These are phyloP conservation scores for Artemisiospiza belli DNA, from an alignment of 2,113 vertebrate species.

Conservation along the genomic window DNA sequence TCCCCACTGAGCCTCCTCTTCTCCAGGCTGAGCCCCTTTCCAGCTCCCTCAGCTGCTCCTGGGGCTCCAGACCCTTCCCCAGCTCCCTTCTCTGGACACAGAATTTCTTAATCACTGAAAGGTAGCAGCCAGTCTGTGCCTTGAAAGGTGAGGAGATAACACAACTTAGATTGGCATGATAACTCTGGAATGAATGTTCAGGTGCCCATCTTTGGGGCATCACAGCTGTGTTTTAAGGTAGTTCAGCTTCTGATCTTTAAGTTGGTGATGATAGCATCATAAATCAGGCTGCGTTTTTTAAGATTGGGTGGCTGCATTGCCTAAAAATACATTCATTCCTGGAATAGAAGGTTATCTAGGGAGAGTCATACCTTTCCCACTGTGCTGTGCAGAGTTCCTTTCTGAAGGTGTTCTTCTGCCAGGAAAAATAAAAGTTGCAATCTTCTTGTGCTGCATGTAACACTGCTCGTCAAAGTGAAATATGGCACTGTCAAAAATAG, in stretches of 20 bases:
- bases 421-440: neutral
- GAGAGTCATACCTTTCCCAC: constrained; percentile 1
- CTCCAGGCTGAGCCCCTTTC: neutral
- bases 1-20: neutral
- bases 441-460: neutral
- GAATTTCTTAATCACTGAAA: neutral
- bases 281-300: neutral
- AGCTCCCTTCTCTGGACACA: neutral
- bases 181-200: neutral
- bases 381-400: neutral
- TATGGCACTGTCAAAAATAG: neutral
- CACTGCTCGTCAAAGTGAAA: neutral
- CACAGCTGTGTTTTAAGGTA: neutral
- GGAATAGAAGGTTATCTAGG: neutral
- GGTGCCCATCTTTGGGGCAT: neutral
- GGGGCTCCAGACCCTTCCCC: neutral
- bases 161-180: accelerated
- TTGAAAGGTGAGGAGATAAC: neutral
- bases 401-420: neutral
- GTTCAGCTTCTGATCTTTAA: neutral
- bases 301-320: neutral
- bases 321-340: constrained; percentile 36
- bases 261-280: neutral
- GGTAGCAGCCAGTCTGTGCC: neutral
- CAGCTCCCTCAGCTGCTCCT: neutral